Evolutionary conservation across 2,113 vertebrate genomes (phyloP).

Genomic region (Apus apus): DNA sequence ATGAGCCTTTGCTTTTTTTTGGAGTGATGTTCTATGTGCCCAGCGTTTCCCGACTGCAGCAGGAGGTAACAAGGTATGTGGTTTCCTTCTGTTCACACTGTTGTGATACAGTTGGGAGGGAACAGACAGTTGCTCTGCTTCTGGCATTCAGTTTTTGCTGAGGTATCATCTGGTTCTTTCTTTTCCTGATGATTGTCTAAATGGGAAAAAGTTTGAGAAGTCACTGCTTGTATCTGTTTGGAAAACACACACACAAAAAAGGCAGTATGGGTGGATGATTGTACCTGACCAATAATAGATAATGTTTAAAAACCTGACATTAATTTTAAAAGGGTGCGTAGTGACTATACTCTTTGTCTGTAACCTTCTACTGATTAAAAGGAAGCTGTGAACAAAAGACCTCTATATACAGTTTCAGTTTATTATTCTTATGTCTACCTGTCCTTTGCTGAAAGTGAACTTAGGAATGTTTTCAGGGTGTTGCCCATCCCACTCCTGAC

Average conservation of each 20-base stretch:
- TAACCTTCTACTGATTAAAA: background rate
- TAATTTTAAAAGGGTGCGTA: background rate
- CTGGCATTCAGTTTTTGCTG: background rate
- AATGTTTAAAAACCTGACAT: background rate
- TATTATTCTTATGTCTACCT: background rate
- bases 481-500: conserved; percentile 13
- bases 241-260: too few species aligned
- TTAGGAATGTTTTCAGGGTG: conserved; percentile 8
- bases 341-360: background rate
- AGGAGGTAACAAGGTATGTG: conserved; percentile 91
- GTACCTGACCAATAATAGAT: background rate
- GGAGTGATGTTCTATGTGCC: conserved; percentile 99
- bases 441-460: conserved; percentile 14
- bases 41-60: conserved; percentile 89
- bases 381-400: background rate
- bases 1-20: conserved; percentile 94
- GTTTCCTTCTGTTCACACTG: background rate
- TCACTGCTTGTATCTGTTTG: background rate
- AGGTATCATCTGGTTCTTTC: background rate
- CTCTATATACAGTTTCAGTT: background rate
- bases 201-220: background rate
- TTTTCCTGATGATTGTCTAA: background rate
- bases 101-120: background rate
- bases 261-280: background rate
- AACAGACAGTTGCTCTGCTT: background rate